These are phyloP conservation scores for Solen grandis DNA, from an alignment of 1,140 invertebrate species.

Conservation along the genomic window DNA sequence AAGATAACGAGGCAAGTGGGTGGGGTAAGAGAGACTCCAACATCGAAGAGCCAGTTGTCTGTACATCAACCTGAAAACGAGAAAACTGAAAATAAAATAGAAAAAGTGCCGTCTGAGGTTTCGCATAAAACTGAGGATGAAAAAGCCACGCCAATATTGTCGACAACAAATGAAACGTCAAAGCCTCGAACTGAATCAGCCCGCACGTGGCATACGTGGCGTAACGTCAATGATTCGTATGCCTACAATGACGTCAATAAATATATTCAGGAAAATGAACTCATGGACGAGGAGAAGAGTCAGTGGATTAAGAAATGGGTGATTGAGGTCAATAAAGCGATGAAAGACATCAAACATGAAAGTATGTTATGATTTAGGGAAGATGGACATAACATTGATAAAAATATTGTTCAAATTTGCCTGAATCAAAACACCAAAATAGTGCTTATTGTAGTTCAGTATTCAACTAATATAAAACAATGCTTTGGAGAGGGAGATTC, in stretches of 20 bases:
- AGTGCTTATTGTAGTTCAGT: too few species aligned
- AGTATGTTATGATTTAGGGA: constrained; percentile 38
- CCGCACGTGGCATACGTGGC: constrained; percentile 75
- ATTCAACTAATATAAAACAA: too few species aligned
- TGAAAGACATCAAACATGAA: constrained; percentile 51
- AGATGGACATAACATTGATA: too few species aligned
- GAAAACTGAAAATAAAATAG: neutral
- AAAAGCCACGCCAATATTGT: constrained; percentile 24
- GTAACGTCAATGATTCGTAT: constrained; percentile 74
- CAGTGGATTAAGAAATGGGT: constrained; percentile 72
- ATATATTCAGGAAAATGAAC: constrained; percentile 76
- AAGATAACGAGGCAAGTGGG: constrained; percentile 45
- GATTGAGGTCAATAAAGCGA: constrained; percentile 64
- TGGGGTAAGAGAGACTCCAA: constrained; percentile 31
- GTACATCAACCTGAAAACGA: neutral
- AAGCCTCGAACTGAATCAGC: constrained; percentile 56
- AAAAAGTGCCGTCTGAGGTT: constrained; percentile 55
- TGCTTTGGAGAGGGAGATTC: too few species aligned
- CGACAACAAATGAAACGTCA: constrained; percentile 26
- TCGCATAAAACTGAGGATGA: constrained; percentile 46
- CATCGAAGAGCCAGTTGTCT: constrained; percentile 40
- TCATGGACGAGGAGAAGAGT: constrained; percentile 70
- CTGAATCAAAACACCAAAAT: too few species aligned
- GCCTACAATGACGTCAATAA: constrained; percentile 75
- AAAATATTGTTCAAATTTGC: too few species aligned